Evolutionary conservation across 2,797 vertebrate species (phyloP).

Genomic region (Peromyscus attwateri): DNA sequence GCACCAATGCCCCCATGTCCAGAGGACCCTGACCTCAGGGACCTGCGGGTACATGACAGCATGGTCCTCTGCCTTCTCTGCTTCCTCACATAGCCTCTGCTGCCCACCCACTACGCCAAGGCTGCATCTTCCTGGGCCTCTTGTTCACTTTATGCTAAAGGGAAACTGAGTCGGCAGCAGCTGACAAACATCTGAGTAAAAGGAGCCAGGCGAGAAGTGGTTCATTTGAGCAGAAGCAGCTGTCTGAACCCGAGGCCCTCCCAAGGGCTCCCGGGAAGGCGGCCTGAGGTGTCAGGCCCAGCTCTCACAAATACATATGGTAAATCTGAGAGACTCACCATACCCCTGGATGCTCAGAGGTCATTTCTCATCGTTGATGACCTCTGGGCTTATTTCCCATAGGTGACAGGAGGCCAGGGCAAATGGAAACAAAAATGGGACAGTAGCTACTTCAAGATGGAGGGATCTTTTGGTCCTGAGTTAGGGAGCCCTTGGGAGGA

Average conservation of each 20-base stretch:
- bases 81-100: background rate
- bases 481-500: background rate
- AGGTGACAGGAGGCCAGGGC: too few species aligned
- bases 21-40: background rate
- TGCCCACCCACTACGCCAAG: background rate
- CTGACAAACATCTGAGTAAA: background rate
- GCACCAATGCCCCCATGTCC: background rate
- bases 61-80: background rate
- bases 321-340: accelerated
- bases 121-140: background rate
- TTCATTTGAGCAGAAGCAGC: background rate
- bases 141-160: background rate
- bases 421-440: background rate
- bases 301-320: background rate
- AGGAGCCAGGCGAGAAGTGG: background rate
- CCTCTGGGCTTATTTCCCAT: background rate
- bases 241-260: background rate
- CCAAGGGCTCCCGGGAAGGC: background rate
- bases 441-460: background rate
- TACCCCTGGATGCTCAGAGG: background rate
- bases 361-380: background rate
- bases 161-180: slow-evolving; percentile 33
- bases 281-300: background rate
- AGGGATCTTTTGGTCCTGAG: background rate
- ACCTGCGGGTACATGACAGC: background rate